Base-by-base conservation (phyloP, 2,888 invertebrate genomes). In the Latrodectus elegans region DNA sequence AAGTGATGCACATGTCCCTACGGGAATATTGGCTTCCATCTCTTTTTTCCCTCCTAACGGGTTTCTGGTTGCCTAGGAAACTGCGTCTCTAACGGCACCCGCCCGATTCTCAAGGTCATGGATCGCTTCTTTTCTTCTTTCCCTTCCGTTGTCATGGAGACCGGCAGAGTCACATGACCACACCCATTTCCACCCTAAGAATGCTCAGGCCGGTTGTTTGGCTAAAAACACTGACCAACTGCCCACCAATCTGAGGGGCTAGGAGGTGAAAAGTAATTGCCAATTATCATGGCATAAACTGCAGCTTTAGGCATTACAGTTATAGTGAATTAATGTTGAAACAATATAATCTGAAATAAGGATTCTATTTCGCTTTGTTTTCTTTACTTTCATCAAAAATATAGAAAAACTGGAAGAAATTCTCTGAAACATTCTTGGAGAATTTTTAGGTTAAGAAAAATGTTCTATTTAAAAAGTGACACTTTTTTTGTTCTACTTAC, bases 141-240 rank as follows among this genome's bases (percentile, higher is more conserved):
- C 15, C 64, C 12, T 17, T 38, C 49, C 71, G 71, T 71, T 51
- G 71, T 49, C 71, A 71, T 71, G 71, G 71, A 12, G 38, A 52
- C 71, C 49, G 71, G 38, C 51, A 51, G 51, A 51, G 51, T 71
- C 71, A 71, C 49, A 71, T 71, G 60, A 60, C 60, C 60, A 60
- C 60, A 15, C 60, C 60, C 60, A 60, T 60, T n/a, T 60, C n/a
- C 60, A 60, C 60, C 38, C 1, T 11, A n/a, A 60, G 12, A n/a
- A 60, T 60, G 60, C 60, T 12, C 60, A 15, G 60, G 12, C n/a
- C 6, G 60, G n/a, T 6, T n/a, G 60, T 60, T 60, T n/a, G n/a
- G 60, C n/a, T n/a, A 60, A 38, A 12, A n/a, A 60, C 60, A n/a
- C 60, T 60, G 60, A 60, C 60, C 60, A 60, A n/a, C 14, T n/a